Conservation (phyloP, 2,113 vertebrate species). For the Tinamus guttatus region DNA sequence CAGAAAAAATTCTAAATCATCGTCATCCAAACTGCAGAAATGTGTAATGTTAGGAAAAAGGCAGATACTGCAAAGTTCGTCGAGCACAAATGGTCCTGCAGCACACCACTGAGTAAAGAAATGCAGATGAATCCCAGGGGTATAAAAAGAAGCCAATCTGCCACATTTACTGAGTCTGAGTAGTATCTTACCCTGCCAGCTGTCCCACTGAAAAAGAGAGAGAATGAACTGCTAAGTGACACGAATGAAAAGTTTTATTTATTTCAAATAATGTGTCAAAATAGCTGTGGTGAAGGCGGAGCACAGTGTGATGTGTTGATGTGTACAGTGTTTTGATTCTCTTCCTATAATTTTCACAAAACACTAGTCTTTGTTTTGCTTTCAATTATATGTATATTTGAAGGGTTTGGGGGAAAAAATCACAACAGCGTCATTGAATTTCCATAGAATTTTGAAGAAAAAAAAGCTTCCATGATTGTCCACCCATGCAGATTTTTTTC, state of each 20-base stretch:
- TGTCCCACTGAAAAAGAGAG: not conserved
- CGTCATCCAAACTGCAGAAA: not conserved
- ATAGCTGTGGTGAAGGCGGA: not conserved
- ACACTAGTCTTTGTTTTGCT: not conserved
- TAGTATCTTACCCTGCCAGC: not conserved
- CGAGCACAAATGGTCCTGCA: not conserved
- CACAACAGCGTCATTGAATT: not conserved
- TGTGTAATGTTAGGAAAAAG: not conserved
- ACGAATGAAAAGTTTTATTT: not conserved
- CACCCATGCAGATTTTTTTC: not conserved
- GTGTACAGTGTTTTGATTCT: not conserved
- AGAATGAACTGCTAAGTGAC: not conserved
- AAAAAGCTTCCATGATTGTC: accelerated
- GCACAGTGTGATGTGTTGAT: not conserved
- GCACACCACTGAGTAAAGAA: not conserved
- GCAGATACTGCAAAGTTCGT: not conserved
- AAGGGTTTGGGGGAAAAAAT: not conserved
- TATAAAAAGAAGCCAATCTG: not conserved
- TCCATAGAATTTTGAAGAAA: not conserved
- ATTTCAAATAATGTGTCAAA: not conserved
- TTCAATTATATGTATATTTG: not conserved
- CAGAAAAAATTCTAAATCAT: not conserved
- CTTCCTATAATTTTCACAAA: not conserved
- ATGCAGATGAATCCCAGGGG: not conserved
- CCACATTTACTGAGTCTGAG: not conserved